Base-by-base conservation (phyloP, 2,113 vertebrate species). In the Apteryx owenii region DNA sequence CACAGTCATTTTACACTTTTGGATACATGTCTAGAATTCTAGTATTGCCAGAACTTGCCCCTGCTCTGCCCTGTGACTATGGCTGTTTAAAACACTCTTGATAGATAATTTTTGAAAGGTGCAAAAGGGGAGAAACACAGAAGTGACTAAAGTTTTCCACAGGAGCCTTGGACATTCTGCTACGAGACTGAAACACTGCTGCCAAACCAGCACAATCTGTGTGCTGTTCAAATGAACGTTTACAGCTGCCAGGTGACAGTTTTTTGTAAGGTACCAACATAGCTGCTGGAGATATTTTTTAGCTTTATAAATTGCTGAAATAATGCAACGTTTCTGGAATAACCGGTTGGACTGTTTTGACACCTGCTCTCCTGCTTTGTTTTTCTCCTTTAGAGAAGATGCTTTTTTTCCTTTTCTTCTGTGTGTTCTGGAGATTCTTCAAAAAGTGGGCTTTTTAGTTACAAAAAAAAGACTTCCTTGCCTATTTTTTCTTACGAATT, bases 1-100 rank as follows among this genome's bases (percentile, higher is more conserved):
- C 0, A 0, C 1, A 2, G 76, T 54, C 1, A 3, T 53, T 90
- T 48, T 58, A 3, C 1, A 1, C 31, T 64, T 69, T 23, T 17
- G 48, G 36, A 11, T 0, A 4, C 1, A 10, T 51, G 10, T 58
- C n/a, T 73, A 9, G 42, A 77, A 60, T 60, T 84, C 26, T 66
- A 26, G 9, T 33, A n/a, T 9, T 78, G 29, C 15, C 4, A 8
- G 56, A 60, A 73, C 10, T 73, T 85, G 38, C 10, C 38, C 16
- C 7, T 3, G 10, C 42, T 61, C 76, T 88, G 51, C 36, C 26
- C 15, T 65, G 38, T 62, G 44, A 51, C 28, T 36, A 23, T 72
- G 54, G 8, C 36, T 1, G 1, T 11, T 9, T 22, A 81, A 13
- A 58, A 44, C 9, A 10, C 29, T 38, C 42, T 5, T 21, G 6